phyloP scores from a whole-genome alignment of 2,888 invertebrate species.

The Cataglyphis altisquamis region DNA sequence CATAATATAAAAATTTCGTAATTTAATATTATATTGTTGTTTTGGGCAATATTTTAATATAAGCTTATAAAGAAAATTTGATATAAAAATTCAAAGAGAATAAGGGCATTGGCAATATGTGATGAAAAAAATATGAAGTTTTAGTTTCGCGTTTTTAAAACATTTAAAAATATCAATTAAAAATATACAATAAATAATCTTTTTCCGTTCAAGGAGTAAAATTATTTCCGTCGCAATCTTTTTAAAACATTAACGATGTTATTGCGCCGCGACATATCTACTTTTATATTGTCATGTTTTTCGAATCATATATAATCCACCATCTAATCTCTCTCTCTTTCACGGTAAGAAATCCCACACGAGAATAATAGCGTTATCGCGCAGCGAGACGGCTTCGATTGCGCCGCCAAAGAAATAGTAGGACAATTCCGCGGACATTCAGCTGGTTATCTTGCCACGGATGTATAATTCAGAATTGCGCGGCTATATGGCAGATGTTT shows the following conservation, averaged over 20 bases:
- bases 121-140: not conserved
- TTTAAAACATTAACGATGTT: not conserved
- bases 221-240: constrained; percentile 17
- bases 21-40: not conserved
- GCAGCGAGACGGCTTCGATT: constrained; percentile 75
- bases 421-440: constrained; percentile 80
- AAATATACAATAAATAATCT: not conserved
- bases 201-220: not conserved
- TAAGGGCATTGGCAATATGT: not conserved
- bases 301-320: constrained; percentile 54
- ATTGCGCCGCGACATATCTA: constrained; percentile 18
- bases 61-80: not conserved
- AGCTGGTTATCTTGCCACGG: constrained; percentile 73
- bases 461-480: constrained; percentile 85
- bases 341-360: constrained; percentile 52
- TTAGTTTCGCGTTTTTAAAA: not conserved
- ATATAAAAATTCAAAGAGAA: not conserved
- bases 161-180: not conserved
- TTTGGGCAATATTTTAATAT: not conserved
- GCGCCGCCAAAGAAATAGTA: constrained; percentile 78
- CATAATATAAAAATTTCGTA: not conserved
- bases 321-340: constrained; percentile 60
- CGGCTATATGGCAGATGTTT: constrained; percentile 82
- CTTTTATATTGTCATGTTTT: constrained; percentile 30
- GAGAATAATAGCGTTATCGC: constrained; percentile 64